phyloP scores from a whole-genome alignment of 2,797 vertebrate genomes.

The Lagorchestes hirsutus region DNA sequence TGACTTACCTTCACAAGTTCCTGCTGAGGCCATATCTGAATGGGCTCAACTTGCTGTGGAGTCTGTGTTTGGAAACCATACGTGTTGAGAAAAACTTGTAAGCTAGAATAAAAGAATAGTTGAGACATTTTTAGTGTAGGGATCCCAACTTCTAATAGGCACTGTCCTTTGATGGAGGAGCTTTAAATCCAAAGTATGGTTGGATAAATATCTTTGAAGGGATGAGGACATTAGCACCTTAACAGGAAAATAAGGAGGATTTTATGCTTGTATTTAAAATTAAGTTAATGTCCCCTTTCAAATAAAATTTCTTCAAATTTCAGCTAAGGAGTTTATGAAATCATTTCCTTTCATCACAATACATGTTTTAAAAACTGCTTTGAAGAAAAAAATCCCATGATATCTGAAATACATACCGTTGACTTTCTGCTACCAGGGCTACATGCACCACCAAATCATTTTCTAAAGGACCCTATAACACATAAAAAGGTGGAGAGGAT shows the following conservation, averaged over 20 bases:
- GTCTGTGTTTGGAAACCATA: constrained; percentile 99
- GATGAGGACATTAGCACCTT: not conserved
- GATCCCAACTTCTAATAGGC: not conserved
- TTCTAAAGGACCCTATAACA: constrained; percentile 94
- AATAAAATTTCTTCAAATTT: not conserved
- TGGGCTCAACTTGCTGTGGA: constrained; percentile 97
- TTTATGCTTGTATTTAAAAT: not conserved
- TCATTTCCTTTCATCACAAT: not conserved
- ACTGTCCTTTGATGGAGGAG: not conserved
- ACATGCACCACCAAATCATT: constrained; percentile 96
- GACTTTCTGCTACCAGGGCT: constrained; percentile 96
- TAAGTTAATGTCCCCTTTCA: not conserved
- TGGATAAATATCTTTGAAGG: not conserved
- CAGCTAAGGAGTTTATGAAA: not conserved
- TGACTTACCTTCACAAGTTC: constrained; percentile 96
- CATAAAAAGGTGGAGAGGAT: constrained; percentile 49
- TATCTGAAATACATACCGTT: constrained; percentile 90
- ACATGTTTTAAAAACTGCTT: not conserved
- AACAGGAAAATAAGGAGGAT: not conserved
- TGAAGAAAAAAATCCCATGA: not conserved
- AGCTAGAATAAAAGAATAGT: constrained; percentile 82
- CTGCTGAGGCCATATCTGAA: constrained; percentile 99
- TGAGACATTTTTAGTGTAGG: constrained; percentile 5
- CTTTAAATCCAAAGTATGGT: not conserved
- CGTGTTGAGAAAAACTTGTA: constrained; percentile 98